Conservation (phyloP, 2,888 invertebrate genomes). For the Peribatodes rhomboidaria region DNA sequence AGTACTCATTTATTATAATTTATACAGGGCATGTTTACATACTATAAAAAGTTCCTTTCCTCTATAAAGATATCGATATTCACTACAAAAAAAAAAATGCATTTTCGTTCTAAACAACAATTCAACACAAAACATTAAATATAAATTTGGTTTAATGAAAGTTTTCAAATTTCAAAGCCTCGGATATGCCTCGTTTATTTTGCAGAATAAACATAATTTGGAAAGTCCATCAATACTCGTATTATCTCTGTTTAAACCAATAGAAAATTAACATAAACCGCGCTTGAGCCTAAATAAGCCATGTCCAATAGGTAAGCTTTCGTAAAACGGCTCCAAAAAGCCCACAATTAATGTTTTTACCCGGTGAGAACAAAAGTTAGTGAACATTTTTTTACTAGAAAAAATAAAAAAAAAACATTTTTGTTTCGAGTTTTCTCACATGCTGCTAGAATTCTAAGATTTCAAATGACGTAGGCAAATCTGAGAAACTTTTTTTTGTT, state of each 20-base stretch:
- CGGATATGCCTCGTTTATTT: conserved; percentile 19
- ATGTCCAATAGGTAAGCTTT: conserved; percentile 37
- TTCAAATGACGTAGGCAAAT: too few species aligned
- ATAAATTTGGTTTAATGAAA: neutral
- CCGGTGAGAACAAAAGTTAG: neutral
- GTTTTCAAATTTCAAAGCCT: neutral
- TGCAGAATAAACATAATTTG: conserved; percentile 34
- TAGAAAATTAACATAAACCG: conserved; percentile 49
- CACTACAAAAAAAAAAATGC: too few species aligned
- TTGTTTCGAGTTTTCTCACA: neutral
- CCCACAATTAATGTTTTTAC: neutral
- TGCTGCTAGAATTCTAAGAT: too few species aligned
- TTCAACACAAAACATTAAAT: neutral
- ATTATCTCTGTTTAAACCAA: conserved; percentile 42
- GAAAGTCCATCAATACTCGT: conserved; percentile 40
- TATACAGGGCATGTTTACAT: too few species aligned
- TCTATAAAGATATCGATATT: too few species aligned
- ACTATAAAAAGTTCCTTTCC: too few species aligned
- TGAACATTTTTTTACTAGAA: neutral
- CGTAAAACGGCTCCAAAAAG: conserved; percentile 11
- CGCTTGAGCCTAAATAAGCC: conserved; percentile 35
- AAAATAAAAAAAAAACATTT: neutral
- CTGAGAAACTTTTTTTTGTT: too few species aligned
- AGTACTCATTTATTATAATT: too few species aligned
- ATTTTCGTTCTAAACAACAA: too few species aligned